These are phyloP conservation scores for Xyliphius kryptos DNA, from an alignment of 2,113 vertebrate genomes.

Conservation along the genomic window DNA sequence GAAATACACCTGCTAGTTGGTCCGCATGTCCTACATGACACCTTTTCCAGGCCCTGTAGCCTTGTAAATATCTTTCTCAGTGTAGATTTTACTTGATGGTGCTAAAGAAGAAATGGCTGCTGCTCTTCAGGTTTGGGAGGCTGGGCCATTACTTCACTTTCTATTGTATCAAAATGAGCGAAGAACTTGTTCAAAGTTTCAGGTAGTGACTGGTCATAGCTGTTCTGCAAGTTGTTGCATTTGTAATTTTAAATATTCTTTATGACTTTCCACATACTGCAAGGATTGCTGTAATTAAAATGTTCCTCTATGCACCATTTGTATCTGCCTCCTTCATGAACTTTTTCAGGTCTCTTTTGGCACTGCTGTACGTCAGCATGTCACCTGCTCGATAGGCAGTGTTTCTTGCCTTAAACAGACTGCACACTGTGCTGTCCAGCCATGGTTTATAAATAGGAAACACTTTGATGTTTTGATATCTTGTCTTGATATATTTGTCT, in stretches of 20 bases:
- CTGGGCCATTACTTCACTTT: not conserved
- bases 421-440: not conserved
- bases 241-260: not conserved
- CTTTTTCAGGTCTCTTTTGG: slow-evolving; percentile 6
- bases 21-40: too few species aligned
- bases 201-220: slow-evolving; percentile 8
- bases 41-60: not conserved
- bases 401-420: not conserved
- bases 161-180: slow-evolving; percentile 6
- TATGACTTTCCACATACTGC: not conserved
- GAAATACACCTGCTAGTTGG: too few species aligned
- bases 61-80: slow-evolving; percentile 11
- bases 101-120: not conserved
- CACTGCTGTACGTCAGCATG: slow-evolving; percentile 10
- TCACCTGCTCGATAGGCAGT: slow-evolving; percentile 6
- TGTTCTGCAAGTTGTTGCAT: not conserved
- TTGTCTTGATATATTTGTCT: not conserved
- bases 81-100: slow-evolving; percentile 15
- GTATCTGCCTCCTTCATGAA: slow-evolving; percentile 13
- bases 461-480: not conserved
- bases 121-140: not conserved
- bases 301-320: not conserved
- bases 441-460: not conserved
- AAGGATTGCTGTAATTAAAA: too few species aligned
- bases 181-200: slow-evolving; percentile 24